Percentiles rank a stretch among this genome's conserved stretches.
phyloP scores from a whole-genome alignment of 1,140 invertebrate genomes.

The Paramacrobiotus metropolitanus region DNA sequence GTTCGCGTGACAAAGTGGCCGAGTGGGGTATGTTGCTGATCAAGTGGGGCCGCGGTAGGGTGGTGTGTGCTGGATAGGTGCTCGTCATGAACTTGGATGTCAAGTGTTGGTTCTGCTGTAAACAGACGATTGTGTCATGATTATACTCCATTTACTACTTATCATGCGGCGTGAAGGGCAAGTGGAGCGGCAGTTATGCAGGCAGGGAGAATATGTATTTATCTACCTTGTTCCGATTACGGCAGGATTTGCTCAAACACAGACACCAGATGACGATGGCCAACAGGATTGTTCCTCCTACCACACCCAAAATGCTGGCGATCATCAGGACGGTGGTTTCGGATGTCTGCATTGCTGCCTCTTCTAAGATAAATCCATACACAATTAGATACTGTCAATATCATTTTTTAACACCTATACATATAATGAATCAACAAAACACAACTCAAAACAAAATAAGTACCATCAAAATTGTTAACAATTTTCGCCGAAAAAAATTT shows the following conservation, averaged over 20 bases:
- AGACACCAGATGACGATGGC: conserved; percentile 3
- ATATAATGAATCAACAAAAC: too few relatives aligned
- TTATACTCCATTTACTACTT: too few relatives aligned
- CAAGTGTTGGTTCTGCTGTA: background rate
- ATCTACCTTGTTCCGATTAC: background rate
- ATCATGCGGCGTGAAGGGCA: too few relatives aligned
- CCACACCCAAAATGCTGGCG: background rate
- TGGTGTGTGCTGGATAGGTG: background rate
- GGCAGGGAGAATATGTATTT: too few relatives aligned
- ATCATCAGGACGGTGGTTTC: background rate
- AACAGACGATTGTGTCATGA: background rate
- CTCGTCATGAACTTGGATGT: background rate
- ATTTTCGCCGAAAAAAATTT: too few relatives aligned
- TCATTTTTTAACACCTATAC: too few relatives aligned
- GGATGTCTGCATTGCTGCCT: background rate
- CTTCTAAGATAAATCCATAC: background rate
- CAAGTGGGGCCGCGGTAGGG: background rate
- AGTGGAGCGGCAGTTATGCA: too few relatives aligned
- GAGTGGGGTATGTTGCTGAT: background rate
- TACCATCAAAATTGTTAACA: too few relatives aligned
- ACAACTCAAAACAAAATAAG: too few relatives aligned
- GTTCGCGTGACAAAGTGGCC: conserved; percentile 1
- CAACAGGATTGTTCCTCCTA: background rate
- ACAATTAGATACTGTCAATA: background rate
- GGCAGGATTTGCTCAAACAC: background rate